Evolutionary conservation across 1,140 invertebrate species (phyloP), one percentile per base, ranked within the genome.

Genomic region (Planococcus citri): DNA sequence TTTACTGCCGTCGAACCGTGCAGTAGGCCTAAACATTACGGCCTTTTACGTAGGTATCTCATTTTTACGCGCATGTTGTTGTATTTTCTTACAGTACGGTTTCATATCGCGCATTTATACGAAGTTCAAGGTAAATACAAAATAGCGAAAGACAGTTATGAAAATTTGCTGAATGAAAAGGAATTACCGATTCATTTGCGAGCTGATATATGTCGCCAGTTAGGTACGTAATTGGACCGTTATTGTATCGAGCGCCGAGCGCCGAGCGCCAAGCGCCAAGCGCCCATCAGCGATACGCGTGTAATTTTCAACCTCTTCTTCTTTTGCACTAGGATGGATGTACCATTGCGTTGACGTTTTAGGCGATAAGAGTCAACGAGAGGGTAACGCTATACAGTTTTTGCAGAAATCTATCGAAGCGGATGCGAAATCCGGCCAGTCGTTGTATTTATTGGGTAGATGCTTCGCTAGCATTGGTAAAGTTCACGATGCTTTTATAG

Each of bases 301-400:
- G n/a, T n/a, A n/a, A n/a, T n/a, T n/a, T n/a, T n/a, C n/a, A n/a
- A n/a, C n/a, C n/a, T n/a, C n/a, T n/a, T n/a, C n/a, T n/a, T n/a
- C n/a, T n/a, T n/a, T n/a, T n/a, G n/a, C n/a, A n/a, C n/a, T n/a
- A 95, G 93, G 95, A 82, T 99, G 96, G 96, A 86, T 98, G 83
- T 93, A 94, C 81, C 95, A 95, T 78, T 90, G 87, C 76, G 83
- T 92, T 82, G 85, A 92, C 76, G 79, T 80, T 60, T 77, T 96
- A 75, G 91, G 90, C 69, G 89, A 92, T 68, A 90, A 89, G 79
- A 83, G 83, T 75, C 81, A 87, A 73, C 79, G 94, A 75, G 85
- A 93, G 82, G 80, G 84, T 0, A 83, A 87, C 75, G 95, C 95
- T 22, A 89, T 97, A 69, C 86, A 89, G 75, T 94, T 87, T 79